Base-by-base conservation (phyloP, 2,113 vertebrate species). In the Ariopsis seemanni region DNA sequence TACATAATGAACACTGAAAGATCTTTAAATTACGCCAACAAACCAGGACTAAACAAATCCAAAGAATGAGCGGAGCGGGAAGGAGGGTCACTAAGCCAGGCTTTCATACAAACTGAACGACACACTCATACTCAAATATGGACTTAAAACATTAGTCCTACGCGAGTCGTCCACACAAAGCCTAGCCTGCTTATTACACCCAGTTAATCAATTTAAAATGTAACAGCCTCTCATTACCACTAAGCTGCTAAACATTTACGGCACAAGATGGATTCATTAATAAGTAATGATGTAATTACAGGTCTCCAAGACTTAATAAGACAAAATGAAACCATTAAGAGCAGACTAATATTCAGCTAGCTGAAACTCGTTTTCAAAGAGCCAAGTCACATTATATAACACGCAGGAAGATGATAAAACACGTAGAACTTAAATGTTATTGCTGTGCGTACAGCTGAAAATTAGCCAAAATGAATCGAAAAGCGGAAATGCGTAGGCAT, bases 251-350 rank as follows among this genome's bases (percentile, higher is more conserved):
- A 48, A 63, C 84, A 81, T 90, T 90, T 83, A 65, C 74, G 14
- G 84, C 57, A 86, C 53, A 18, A 86, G 80, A 86, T 88, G 72
- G 85, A 88, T 90, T 83, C 83, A 62, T 82, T 79, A 88, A 80
- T 85, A 67, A 85, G 57, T 57, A 85, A 69, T 50, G 30, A 17
- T 74, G 86, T 81, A 90, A 90, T 90, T 71, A 88, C 65, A 20
- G 60, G 60, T 89, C 86, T 85, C 83, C 63, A 71, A 53, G 79
- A 69, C 79, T 71, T 75, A 85, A 85, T 88, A 79, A 85, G 42
- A 77, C 42, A 77, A 82, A 89, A 88, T 84, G 82, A 88, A 84
- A 84, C 27, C 52, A 63, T 88, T 88, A 79, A 69, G 50, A 79
- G 71, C 52, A 57, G 60, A n/a, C 82, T 83, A 78, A 84, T 88